phyloP scores from a whole-genome alignment of 1,140 invertebrate species.

The Drosophila saltans region DNA sequence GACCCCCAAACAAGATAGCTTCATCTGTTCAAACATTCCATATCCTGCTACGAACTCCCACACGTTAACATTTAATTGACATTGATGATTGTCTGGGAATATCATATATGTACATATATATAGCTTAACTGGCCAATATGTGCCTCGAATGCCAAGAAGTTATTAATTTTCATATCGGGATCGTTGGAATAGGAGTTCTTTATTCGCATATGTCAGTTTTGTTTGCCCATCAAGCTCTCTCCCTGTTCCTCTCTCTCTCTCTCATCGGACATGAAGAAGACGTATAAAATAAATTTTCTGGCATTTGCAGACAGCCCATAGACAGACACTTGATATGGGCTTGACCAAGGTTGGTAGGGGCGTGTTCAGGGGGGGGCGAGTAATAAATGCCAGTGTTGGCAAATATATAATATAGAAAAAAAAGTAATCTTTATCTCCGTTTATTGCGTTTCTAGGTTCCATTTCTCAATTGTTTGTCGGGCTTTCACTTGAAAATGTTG shows the following conservation, averaged over 20 bases:
- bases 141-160: conserved; percentile 60
- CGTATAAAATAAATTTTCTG: conserved; percentile 76
- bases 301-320: conserved; percentile 69
- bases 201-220: conserved; percentile 63
- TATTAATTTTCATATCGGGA: conserved; percentile 76
- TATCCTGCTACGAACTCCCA: conserved; percentile 61
- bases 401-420: background rate
- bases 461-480: conserved; percentile 52
- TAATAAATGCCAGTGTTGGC: conserved; percentile 11
- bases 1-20: conserved; percentile 48
- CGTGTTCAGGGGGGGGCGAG: background rate
- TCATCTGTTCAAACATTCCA: conserved; percentile 37
- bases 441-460: conserved; percentile 58
- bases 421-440: background rate
- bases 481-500: conserved; percentile 46
- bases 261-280: conserved; percentile 66
- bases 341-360: background rate
- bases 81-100: conserved; percentile 76
- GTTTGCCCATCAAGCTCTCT: conserved; percentile 41
- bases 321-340: conserved; percentile 36
- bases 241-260: background rate
- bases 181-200: conserved; percentile 29
- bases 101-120: background rate
- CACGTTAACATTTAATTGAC: conserved; percentile 76
- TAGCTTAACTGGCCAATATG: conserved; percentile 39